Conservation (phyloP, 2,113 vertebrate genomes). For the Baryphthengus martii region DNA sequence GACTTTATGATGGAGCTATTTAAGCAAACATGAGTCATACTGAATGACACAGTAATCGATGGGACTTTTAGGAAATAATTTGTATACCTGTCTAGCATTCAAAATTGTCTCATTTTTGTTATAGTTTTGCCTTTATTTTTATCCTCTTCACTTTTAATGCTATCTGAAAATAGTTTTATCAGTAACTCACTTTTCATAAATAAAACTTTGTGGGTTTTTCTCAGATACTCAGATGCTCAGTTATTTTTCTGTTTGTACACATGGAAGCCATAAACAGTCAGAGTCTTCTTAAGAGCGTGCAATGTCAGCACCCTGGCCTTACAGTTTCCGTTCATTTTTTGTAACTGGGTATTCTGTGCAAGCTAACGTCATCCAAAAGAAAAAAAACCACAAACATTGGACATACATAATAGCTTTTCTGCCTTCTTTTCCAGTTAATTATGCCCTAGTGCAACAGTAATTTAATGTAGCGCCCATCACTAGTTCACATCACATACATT, state of each 20-base stretch:
- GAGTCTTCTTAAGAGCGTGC: background rate
- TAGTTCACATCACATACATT: background rate
- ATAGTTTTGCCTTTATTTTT: background rate
- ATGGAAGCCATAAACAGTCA: background rate
- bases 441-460: background rate
- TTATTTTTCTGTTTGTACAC: background rate
- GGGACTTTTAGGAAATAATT: background rate
- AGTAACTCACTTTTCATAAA: background rate
- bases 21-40: background rate
- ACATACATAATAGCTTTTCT: background rate
- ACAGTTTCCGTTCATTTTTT: background rate
- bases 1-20: background rate
- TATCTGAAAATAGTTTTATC: background rate
- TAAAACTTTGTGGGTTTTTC: background rate
- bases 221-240: background rate
- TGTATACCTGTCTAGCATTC: background rate
- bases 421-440: background rate
- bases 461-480: background rate
- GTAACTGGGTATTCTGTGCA: background rate
- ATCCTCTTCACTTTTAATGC: background rate
- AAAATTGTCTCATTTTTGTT: background rate
- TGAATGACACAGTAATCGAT: background rate
- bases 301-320: background rate
- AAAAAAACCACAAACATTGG: background rate
- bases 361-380: background rate